These are phyloP conservation scores for Nycteola revayana DNA, from an alignment of 2,888 invertebrate species.

Conservation along the genomic window DNA sequence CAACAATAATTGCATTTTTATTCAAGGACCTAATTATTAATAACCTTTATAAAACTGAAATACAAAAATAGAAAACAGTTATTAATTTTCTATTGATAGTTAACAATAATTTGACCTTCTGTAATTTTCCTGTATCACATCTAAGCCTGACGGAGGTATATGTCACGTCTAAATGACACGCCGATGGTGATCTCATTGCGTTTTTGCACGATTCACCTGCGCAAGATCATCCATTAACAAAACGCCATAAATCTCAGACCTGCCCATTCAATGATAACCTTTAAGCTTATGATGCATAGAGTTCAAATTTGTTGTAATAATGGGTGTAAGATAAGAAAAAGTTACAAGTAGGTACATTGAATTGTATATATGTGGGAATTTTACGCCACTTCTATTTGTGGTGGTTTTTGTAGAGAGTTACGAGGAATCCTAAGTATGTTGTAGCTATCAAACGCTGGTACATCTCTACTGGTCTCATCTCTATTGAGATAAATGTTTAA, in stretches of 20 bases:
- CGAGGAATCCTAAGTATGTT: constrained; percentile 29
- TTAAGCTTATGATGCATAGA: neutral
- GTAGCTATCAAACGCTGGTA: constrained; percentile 23
- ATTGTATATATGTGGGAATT: constrained; percentile 36
- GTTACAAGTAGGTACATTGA: too few relatives aligned
- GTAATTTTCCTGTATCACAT: constrained; percentile 3
- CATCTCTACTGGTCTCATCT: constrained; percentile 28
- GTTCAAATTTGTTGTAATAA: constrained; percentile 1
- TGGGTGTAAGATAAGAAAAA: too few relatives aligned
- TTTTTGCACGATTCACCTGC: constrained; percentile 71
- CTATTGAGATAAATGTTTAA: constrained; percentile 20
- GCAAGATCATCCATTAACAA: constrained; percentile 15
- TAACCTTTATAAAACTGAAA: too few relatives aligned
- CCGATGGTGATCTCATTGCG: constrained; percentile 70
- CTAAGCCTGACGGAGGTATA: constrained; percentile 23
- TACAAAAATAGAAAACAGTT: too few relatives aligned
- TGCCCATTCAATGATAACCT: constrained; percentile 3
- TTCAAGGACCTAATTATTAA: too few relatives aligned
- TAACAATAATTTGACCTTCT: constrained; percentile 25
- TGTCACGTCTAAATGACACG: constrained; percentile 62
- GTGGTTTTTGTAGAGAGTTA: constrained; percentile 22
- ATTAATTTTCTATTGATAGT: too few relatives aligned
- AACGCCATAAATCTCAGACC: constrained; percentile 24
- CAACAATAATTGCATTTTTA: too few relatives aligned
- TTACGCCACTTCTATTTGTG: constrained; percentile 27